These are phyloP conservation scores for Anser brachyrhynchus DNA, from an alignment of 2,113 vertebrate species.

Conservation along the genomic window DNA sequence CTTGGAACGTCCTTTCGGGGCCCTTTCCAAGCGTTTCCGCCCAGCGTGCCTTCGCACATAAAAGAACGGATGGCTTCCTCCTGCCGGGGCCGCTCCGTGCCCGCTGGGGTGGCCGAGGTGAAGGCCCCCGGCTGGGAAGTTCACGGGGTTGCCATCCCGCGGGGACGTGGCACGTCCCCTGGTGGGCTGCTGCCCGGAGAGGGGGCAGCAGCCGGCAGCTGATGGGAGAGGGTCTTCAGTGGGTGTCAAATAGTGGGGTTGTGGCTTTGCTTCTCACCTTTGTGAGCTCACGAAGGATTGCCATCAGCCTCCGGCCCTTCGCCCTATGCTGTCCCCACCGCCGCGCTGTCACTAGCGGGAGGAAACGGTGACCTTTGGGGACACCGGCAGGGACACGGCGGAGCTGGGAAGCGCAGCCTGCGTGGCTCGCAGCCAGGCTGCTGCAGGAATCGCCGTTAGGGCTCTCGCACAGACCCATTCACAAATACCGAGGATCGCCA, in stretches of 20 bases:
- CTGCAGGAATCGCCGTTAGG: not conserved
- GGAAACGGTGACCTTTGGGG: not conserved
- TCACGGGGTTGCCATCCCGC: not conserved
- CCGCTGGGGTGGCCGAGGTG: not conserved
- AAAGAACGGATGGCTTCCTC: constrained; percentile 57
- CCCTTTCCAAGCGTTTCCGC: constrained; percentile 46
- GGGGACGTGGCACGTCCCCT: not conserved
- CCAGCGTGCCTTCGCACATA: constrained; percentile 28
- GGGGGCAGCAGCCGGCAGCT: fast-evolving
- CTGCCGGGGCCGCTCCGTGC: not conserved
- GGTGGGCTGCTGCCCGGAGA: not conserved
- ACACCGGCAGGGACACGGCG: not conserved
- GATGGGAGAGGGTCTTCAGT: not conserved
- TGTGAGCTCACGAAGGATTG: not conserved
- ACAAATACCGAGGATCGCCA: not conserved
- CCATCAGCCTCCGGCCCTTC: not conserved
- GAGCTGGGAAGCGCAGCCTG: not conserved
- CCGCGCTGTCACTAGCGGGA: not conserved
- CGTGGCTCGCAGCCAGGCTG: not conserved
- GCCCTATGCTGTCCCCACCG: not conserved
- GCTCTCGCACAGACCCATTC: not conserved
- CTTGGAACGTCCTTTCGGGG: constrained; percentile 51
- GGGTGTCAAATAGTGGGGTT: not conserved
- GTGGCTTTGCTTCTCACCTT: not conserved
- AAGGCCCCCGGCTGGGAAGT: not conserved